These are phyloP conservation scores for Caenorhabditis imperialis DNA, from an alignment of 2,888 invertebrate genomes.

Conservation along the genomic window DNA sequence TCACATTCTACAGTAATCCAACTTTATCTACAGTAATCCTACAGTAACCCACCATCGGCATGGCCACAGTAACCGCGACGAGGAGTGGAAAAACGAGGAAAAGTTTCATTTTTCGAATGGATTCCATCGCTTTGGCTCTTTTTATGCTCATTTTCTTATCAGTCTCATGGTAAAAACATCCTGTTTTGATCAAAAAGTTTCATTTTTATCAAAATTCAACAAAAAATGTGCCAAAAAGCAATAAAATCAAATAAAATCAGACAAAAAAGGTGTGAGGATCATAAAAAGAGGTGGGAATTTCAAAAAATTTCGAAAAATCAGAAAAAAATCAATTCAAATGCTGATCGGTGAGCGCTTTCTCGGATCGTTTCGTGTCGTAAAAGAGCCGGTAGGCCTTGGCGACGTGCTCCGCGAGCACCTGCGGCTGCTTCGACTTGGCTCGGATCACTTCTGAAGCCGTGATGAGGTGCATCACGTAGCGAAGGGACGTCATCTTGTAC, in stretches of 20 bases:
- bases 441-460: conserved; percentile 96
- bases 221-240: too few species aligned
- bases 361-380: conserved; percentile 88
- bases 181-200: too few species aligned
- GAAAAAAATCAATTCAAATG: conserved; percentile 20
- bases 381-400: conserved; percentile 95
- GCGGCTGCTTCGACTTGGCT: conserved; percentile 81
- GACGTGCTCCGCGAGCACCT: conserved; percentile 86
- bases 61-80: too few species aligned
- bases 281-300: neutral
- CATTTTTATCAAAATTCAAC: too few species aligned
- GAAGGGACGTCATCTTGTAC: conserved; percentile 91
- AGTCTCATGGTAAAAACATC: too few species aligned
- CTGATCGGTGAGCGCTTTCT: conserved; percentile 51
- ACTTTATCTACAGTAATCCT: too few species aligned
- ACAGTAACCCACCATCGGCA: too few species aligned
- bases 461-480: conserved; percentile 97
- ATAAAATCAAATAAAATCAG: neutral
- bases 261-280: conserved; percentile 20
- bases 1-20: too few species aligned
- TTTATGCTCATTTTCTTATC: too few species aligned
- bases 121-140: too few species aligned
- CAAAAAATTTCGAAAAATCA: neutral
- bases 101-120: too few species aligned
- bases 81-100: too few species aligned